A percentile compares a stretch with the other conserved stretches of the same genome.
phyloP scores from a whole-genome alignment of 2,888 invertebrate genomes.

The Apocheima hispidaria region DNA sequence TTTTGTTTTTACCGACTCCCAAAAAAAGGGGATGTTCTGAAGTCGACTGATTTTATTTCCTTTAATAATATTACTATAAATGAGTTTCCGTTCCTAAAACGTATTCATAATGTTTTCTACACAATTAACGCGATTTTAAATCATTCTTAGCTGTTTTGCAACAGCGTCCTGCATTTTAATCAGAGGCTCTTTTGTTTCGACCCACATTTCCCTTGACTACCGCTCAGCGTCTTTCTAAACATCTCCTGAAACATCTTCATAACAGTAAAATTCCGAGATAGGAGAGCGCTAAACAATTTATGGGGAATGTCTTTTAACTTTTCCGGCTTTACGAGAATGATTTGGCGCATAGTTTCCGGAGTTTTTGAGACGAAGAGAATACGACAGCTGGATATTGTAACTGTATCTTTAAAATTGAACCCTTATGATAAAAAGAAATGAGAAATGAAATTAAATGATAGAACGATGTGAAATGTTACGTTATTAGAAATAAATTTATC shows the following conservation, averaged over 20 bases:
- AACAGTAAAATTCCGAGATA: conserved; percentile 40
- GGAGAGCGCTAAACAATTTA: conserved; percentile 42
- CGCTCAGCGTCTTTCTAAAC: conserved; percentile 11
- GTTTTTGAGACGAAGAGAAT: conserved; percentile 30
- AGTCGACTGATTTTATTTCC: too few species aligned
- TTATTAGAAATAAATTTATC: too few species aligned
- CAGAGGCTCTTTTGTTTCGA: not conserved
- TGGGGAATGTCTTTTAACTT: conserved; percentile 45
- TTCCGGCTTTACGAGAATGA: conserved; percentile 29
- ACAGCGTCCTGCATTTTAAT: not conserved
- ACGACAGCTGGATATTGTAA: conserved; percentile 9
- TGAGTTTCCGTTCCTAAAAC: too few species aligned
- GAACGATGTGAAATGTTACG: too few species aligned
- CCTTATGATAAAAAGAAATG: too few species aligned
- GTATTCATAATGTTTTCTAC: too few species aligned
- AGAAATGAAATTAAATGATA: too few species aligned
- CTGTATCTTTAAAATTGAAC: not conserved
- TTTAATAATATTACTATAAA: too few species aligned
- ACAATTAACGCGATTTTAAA: too few species aligned
- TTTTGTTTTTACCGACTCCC: too few species aligned
- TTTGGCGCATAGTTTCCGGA: conserved; percentile 35
- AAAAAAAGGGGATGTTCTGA: too few species aligned
- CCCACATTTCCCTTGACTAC: conserved; percentile 1
- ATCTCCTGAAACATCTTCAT: conserved; percentile 35
- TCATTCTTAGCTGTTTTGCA: not conserved